A percentile compares a stretch with the other conserved stretches of the same genome.
phyloP scores from a whole-genome alignment of 2,113 vertebrate genomes.

The Circaetus gallicus region DNA sequence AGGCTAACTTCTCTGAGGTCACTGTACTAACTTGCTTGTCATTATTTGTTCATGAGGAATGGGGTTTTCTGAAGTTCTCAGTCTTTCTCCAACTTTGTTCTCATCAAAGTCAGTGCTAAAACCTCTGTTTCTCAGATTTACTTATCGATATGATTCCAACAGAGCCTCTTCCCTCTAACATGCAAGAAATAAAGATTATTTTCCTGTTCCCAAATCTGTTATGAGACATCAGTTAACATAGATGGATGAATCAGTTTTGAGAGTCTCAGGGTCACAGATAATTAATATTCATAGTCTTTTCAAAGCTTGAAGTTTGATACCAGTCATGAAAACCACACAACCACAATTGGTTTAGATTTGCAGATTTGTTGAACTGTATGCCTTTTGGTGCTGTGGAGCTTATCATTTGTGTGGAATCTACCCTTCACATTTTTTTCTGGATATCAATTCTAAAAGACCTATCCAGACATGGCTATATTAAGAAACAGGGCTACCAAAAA shows the following conservation, averaged over 20 bases:
- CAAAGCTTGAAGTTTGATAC: background rate
- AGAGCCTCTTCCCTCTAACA: background rate
- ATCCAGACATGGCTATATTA: background rate
- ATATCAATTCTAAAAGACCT: background rate
- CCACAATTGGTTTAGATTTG: background rate
- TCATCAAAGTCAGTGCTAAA: background rate
- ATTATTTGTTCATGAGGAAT: background rate
- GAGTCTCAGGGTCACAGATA: background rate
- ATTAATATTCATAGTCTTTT: background rate
- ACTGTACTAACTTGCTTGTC: background rate
- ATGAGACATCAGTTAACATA: background rate
- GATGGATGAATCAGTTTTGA: background rate
- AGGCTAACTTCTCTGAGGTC: background rate
- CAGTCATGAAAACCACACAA: background rate
- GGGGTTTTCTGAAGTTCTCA: background rate
- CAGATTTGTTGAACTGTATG: background rate
- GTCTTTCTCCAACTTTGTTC: background rate
- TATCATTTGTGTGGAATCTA: background rate
- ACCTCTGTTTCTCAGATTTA: background rate
- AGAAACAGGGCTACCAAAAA: background rate
- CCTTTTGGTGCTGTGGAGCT: background rate
- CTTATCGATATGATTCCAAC: background rate
- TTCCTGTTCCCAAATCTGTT: background rate
- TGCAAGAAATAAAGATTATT: background rate
- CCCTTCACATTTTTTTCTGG: background rate